These are phyloP conservation scores for Cladorhizidae sp. DNA, from an alignment of 37 sponge, comb jelly and placozoan species.

Conservation along the genomic window DNA sequence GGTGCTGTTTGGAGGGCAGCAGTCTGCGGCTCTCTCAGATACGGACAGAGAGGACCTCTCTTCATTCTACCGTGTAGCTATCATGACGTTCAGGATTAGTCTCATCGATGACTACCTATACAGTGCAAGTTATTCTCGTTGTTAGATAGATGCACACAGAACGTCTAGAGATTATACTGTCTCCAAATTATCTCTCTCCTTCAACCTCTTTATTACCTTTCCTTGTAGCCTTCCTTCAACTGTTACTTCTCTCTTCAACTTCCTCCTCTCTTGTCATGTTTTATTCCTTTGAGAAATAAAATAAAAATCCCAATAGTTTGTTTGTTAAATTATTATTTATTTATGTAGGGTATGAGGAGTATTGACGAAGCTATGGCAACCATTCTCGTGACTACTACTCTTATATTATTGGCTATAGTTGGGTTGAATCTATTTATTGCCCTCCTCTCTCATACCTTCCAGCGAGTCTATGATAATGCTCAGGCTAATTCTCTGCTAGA, in stretches of 20 bases:
- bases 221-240: not conserved
- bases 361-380: constrained; percentile 47
- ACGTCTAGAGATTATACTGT: not conserved
- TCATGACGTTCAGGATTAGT: constrained; percentile 55
- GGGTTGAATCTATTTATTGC: constrained; percentile 65
- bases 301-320: too few relatives aligned
- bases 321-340: too few relatives aligned
- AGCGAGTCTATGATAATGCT: constrained; percentile 70
- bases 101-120: constrained; percentile 55
- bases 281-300: too few relatives aligned
- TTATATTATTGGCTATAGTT: constrained; percentile 32
- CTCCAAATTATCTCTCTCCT: not conserved
- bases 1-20: constrained; percentile 63
- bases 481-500: constrained; percentile 51
- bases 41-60: constrained; percentile 3
- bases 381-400: constrained; percentile 33
- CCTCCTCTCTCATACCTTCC: constrained; percentile 70
- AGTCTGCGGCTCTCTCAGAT: not conserved
- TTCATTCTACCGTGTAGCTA: constrained; percentile 11
- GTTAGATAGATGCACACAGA: not conserved
- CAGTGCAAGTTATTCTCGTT: constrained; percentile 11
- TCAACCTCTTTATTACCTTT: not conserved
- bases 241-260: too few relatives aligned
- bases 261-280: too few relatives aligned
- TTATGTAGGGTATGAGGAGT: constrained; percentile 12